A percentile compares a stretch with the other conserved stretches of the same genome.
Evolutionary conservation across 1,140 invertebrate genomes (phyloP).

Genomic region (Brachionus sp.): DNA sequence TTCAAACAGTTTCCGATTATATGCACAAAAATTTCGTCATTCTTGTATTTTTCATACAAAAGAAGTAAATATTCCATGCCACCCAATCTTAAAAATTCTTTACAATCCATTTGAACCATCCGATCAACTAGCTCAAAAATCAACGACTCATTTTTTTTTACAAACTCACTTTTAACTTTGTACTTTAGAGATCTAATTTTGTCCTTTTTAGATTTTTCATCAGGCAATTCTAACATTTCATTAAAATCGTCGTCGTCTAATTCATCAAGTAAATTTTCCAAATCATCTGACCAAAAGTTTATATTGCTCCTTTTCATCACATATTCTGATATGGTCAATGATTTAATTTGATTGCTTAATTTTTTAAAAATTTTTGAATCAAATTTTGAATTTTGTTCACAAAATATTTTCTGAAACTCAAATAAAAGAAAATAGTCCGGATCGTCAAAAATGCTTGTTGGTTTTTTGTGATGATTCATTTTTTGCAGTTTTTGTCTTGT

Average conservation of each 20-base stretch:
- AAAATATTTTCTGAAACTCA: slow-evolving; percentile 29
- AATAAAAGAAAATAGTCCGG: slow-evolving; percentile 24
- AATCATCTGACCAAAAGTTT: slow-evolving; percentile 18
- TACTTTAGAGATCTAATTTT: slow-evolving; percentile 17
- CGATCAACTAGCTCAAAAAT: slow-evolving; percentile 4
- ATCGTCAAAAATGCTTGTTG: not conserved
- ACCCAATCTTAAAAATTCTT: slow-evolving; percentile 30
- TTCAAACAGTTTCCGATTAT: slow-evolving; percentile 27
- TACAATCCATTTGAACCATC: not conserved
- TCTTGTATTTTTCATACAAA: slow-evolving; percentile 29
- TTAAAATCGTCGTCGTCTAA: slow-evolving; percentile 4
- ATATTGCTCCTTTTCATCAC: not conserved
- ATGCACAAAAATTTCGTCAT: not conserved
- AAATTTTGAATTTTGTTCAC: not conserved
- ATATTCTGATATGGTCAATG: not conserved
- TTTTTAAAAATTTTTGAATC: slow-evolving; percentile 9
- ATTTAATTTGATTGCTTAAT: not conserved
- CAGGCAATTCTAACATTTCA: not conserved
- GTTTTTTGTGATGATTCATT: not conserved
- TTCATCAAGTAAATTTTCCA: slow-evolving; percentile 10
- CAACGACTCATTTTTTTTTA: not conserved
- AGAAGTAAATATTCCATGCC: slow-evolving; percentile 27
- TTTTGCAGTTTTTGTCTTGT: not conserved
- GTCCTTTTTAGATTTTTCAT: not conserved
- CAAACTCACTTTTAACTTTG: not conserved